phyloP scores from a whole-genome alignment of 2,888 invertebrate species.

The Kuschelorhynchus macadamiae region DNA sequence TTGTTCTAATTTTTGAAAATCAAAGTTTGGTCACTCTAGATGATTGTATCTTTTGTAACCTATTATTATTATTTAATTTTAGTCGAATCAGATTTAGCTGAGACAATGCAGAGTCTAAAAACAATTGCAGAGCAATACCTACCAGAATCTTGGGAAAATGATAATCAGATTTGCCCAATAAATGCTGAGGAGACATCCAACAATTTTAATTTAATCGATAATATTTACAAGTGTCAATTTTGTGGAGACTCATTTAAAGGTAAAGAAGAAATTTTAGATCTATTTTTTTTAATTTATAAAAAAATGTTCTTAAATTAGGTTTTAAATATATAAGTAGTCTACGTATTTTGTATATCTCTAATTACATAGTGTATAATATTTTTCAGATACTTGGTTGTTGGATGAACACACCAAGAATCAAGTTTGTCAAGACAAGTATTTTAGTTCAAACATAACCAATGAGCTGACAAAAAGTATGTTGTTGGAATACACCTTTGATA shows the following conservation, averaged over 20 bases:
- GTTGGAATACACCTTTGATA: conserved; percentile 57
- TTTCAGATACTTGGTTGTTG: conserved; percentile 65
- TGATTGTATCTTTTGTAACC: too few relatives aligned
- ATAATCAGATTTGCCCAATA: conserved; percentile 61
- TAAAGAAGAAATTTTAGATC: conserved; percentile 36
- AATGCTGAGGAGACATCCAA: conserved; percentile 56
- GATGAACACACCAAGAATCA: conserved; percentile 66
- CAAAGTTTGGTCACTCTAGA: too few relatives aligned
- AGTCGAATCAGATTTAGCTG: conserved; percentile 64
- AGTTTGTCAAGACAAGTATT: conserved; percentile 63
- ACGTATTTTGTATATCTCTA: too few relatives aligned
- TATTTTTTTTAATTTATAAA: too few relatives aligned
- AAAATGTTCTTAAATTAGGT: too few relatives aligned
- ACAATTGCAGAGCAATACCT: conserved; percentile 68
- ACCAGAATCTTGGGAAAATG: conserved; percentile 66
- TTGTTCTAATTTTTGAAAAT: too few relatives aligned
- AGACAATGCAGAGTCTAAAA: conserved; percentile 67
- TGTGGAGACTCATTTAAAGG: conserved; percentile 66
- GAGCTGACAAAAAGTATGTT: conserved; percentile 61
- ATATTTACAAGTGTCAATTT: conserved; percentile 65
- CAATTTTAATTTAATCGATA: conserved; percentile 61
- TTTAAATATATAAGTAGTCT: too few relatives aligned
- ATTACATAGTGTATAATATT: too few relatives aligned
- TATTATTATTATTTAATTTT: conserved; percentile 22
- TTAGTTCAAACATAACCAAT: conserved; percentile 60